phyloP scores from a whole-genome alignment of 2,888 invertebrate species.

The Seira musarum region DNA sequence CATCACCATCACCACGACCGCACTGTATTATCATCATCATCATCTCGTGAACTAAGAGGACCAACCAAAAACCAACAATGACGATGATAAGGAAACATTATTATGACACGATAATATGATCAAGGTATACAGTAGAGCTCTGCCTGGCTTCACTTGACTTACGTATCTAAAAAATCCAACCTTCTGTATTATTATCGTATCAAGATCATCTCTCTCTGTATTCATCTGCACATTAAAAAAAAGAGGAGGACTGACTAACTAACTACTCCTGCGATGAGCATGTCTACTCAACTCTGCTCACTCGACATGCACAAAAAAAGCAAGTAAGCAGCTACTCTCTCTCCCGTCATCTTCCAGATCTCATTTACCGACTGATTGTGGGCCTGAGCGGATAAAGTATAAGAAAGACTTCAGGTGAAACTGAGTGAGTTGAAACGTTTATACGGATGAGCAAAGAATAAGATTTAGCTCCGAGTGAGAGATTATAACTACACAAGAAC shows the following conservation, averaged over 20 bases:
- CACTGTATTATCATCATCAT: slow-evolving; percentile 22
- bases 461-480: neutral
- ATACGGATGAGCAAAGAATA: slow-evolving; percentile 1
- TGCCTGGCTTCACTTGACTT: too few species aligned
- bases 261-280: slow-evolving; percentile 19
- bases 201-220: slow-evolving; percentile 20
- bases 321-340: slow-evolving; percentile 39
- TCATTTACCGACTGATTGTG: slow-evolving; percentile 58
- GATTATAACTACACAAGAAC: slow-evolving; percentile 25
- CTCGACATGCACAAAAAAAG: slow-evolving; percentile 7
- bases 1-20: slow-evolving; percentile 8
- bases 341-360: slow-evolving; percentile 57
- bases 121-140: slow-evolving; percentile 17
- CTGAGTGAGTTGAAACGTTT: neutral
- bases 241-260: slow-evolving; percentile 4
- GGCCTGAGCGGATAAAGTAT: slow-evolving; percentile 52
- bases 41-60: slow-evolving; percentile 11
- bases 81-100: slow-evolving; percentile 7
- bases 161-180: slow-evolving; percentile 16
- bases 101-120: slow-evolving; percentile 14
- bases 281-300: slow-evolving; percentile 21
- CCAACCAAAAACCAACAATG: slow-evolving; percentile 17
- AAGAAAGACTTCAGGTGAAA: neutral
- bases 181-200: slow-evolving; percentile 9
- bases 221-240: slow-evolving; percentile 13